phyloP scores from a whole-genome alignment of 1,140 invertebrate species.

The Lasioglossum albipes region DNA sequence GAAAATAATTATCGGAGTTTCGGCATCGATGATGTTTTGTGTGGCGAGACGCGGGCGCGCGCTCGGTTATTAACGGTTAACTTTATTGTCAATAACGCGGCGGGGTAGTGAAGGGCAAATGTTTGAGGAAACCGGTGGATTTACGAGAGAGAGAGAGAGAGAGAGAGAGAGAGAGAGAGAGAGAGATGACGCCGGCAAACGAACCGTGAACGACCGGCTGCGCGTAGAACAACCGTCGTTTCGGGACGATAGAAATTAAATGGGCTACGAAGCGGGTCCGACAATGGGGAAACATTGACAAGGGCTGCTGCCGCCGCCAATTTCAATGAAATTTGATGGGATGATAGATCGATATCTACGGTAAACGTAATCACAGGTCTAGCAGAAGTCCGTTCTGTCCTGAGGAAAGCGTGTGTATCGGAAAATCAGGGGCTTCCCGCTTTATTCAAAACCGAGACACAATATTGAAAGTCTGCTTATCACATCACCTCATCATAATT shows the following conservation, averaged over 20 bases:
- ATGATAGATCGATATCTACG: too few relatives aligned
- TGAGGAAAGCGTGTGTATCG: too few relatives aligned
- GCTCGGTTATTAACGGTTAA: slow-evolving; percentile 14
- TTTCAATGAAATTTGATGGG: too few relatives aligned
- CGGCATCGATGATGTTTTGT: slow-evolving; percentile 3
- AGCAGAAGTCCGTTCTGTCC: too few relatives aligned
- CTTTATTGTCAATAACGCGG: slow-evolving; percentile 15
- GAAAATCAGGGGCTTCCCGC: too few relatives aligned
- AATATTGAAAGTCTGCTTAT: too few relatives aligned
- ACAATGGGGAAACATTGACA: slow-evolving; percentile 3
- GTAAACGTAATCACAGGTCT: too few relatives aligned
- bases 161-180: too few relatives aligned
- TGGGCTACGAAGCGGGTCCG: neutral
- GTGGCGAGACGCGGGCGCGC: neutral
- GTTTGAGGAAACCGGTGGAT: slow-evolving; percentile 1
- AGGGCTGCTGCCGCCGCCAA: too few relatives aligned
- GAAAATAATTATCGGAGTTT: slow-evolving; percentile 30
- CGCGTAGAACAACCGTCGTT: slow-evolving; percentile 13
- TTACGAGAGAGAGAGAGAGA: neutral
- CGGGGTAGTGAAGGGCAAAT: neutral
- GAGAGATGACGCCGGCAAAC: neutral
- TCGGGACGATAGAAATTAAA: slow-evolving; percentile 24
- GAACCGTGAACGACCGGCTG: neutral
- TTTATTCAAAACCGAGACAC: too few relatives aligned
- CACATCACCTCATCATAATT: too few relatives aligned